Base-by-base conservation (phyloP, 2,113 vertebrate genomes). In the Alouatta palliata region DNA sequence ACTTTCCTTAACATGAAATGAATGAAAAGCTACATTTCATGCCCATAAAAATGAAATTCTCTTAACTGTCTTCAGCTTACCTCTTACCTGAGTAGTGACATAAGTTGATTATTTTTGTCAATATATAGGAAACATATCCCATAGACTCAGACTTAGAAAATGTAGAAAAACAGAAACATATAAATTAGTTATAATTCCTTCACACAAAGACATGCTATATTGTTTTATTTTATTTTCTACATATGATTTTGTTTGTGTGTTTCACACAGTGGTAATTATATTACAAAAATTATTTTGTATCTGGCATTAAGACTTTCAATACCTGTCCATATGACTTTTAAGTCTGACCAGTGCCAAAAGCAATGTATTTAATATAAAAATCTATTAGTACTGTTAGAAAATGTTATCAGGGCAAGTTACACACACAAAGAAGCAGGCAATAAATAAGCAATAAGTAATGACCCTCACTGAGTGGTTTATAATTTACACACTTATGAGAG, bases 11-110 rank as follows among this genome's bases (percentile, higher is more conserved):
- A 85, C 54, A 81, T 25, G 85, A 80, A 96, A 84, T 85, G 32
- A 91, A 94, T 90, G 52, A 90, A 95, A 92, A 93, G 20, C 6
- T 43, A 58, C 64, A 94, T 70, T 87, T 90, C 52, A 81, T 40
- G 35, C 20, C 52, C 83, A 73, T 71, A 95, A 88, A 92, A 49
- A 17, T 76, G 19, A 92, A 97, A 94, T 66, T 87, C 47, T 91
- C 20, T 68, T 76, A 89, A 81, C 25, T 81, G 43, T 76, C 35
- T 76, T 79, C 37, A 70, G 45, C 13, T 49, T 32, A 73, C 70
- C 64, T 37, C n/a, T 91, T 64, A 94, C 61, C n/a, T 70, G 80
- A 89, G 79, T 27, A 91, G 20, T 95, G n/a, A 80, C 71, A 75
- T 94, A 91, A 49, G 32, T 81, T 87, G 54, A 91, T 79, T 88